These are phyloP conservation scores for Chaetorhynchus papuensis DNA, from an alignment of 2,113 vertebrate genomes.

Conservation along the genomic window DNA sequence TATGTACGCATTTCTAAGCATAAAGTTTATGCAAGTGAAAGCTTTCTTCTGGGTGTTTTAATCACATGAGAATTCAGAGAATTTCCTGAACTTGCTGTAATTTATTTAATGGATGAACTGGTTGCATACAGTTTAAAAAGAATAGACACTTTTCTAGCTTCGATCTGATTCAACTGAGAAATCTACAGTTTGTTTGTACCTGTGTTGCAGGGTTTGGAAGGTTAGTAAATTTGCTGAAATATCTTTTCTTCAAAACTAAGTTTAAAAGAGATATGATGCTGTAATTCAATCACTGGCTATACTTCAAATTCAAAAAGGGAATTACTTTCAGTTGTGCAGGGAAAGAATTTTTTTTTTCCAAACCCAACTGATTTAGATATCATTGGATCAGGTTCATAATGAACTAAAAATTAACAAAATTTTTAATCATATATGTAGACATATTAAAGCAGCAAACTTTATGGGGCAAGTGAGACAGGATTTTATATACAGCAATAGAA, in stretches of 20 bases:
- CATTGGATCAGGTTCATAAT: neutral
- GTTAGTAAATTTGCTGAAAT: neutral
- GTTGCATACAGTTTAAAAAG: neutral
- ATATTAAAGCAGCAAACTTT: neutral
- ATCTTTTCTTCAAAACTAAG: neutral
- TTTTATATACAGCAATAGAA: neutral
- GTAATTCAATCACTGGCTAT: neutral
- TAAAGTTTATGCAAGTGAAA: conserved; percentile 3
- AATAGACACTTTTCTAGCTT: neutral
- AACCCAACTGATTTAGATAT: neutral
- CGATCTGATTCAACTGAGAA: neutral
- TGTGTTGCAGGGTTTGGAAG: neutral
- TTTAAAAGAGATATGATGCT: neutral
- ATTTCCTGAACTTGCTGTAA: neutral
- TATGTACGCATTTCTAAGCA: neutral
- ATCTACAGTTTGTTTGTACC: neutral
- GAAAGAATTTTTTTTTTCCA: neutral
- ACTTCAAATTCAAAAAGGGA: neutral
- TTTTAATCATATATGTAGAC: neutral
- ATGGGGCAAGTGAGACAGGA: neutral
- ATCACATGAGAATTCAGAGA: neutral
- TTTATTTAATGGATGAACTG: neutral
- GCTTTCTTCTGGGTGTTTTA: neutral
- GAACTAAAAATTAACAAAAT: neutral
- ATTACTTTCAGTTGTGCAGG: neutral